phyloP scores from a whole-genome alignment of 2,797 vertebrate genomes.

The Sebastes itinus region DNA sequence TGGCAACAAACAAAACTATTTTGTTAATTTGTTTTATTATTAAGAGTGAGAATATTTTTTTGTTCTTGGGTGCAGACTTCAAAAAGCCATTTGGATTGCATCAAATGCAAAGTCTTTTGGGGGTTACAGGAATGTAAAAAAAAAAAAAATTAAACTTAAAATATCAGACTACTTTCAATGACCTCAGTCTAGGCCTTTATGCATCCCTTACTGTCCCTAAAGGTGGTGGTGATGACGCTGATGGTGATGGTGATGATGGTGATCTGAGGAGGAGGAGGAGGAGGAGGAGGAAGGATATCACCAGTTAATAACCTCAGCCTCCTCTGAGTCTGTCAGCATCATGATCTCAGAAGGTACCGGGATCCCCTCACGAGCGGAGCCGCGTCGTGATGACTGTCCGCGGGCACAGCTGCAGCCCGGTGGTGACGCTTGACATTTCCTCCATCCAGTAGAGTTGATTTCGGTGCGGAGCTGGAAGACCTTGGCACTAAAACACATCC shows the following conservation, averaged over 20 bases:
- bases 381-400: conserved; percentile 40
- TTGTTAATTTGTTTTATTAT: not conserved
- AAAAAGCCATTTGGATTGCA: not conserved
- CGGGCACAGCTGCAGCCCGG: conserved; percentile 37
- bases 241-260: conserved; percentile 17
- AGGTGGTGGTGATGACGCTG: conserved; percentile 28
- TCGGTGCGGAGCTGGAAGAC: conserved; percentile 3
- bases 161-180: not conserved
- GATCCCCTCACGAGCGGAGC: conserved; percentile 32
- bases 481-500: conserved; percentile 10
- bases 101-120: not conserved
- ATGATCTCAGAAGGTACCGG: conserved; percentile 42
- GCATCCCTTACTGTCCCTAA: conserved; percentile 7
- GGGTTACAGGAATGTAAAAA: not conserved
- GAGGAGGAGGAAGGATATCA: conserved; percentile 51
- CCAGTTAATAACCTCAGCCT: conserved; percentile 65
- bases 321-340: conserved; percentile 42
- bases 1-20: not conserved
- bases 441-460: conserved; percentile 8
- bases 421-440: conserved; percentile 28
- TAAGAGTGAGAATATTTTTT: not conserved
- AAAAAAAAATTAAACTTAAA: not conserved
- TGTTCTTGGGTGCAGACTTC: not conserved
- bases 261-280: conserved; percentile 20
- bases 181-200: not conserved